Evolutionary conservation across 2,888 invertebrate species (phyloP).

Genomic region (Macaria liturata): DNA sequence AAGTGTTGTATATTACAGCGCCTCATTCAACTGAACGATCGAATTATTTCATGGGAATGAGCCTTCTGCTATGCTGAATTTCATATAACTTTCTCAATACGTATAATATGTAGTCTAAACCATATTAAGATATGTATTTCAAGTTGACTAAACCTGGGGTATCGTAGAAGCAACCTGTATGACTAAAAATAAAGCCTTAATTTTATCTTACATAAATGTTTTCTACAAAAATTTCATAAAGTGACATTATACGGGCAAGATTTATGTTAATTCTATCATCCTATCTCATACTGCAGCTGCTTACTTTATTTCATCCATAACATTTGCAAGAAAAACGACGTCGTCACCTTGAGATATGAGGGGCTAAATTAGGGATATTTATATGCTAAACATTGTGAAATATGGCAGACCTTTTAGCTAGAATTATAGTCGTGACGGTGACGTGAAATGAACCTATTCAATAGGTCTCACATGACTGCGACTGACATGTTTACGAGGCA

Average conservation of each 20-base stretch:
- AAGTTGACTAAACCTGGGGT: too few species aligned
- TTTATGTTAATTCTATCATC: not conserved
- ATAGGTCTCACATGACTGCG: conserved; percentile 9
- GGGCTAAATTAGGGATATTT: conserved; percentile 18
- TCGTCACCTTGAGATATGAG: conserved; percentile 14
- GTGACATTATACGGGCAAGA: not conserved
- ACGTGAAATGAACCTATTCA: conserved; percentile 21
- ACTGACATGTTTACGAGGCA: conserved; percentile 9
- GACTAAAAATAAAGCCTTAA: too few species aligned
- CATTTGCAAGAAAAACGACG: conserved; percentile 10
- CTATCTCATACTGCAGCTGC: not conserved
- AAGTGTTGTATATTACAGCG: conserved; percentile 29
- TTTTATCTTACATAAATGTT: too few species aligned
- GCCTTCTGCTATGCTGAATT: conserved; percentile 15
- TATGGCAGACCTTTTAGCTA: conserved; percentile 13
- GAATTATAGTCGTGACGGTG: conserved; percentile 19
- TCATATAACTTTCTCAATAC: conserved; percentile 7
- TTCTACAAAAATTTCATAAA: too few species aligned
- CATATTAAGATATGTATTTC: too few species aligned
- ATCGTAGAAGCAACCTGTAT: too few species aligned
- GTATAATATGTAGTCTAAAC: too few species aligned
- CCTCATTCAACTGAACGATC: conserved; percentile 27
- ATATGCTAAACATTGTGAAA: conserved; percentile 27
- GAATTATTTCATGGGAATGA: conserved; percentile 18
- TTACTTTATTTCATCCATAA: conserved; percentile 15